Base-by-base conservation (phyloP, 2,113 vertebrate genomes). In the Gulo gulo region DNA sequence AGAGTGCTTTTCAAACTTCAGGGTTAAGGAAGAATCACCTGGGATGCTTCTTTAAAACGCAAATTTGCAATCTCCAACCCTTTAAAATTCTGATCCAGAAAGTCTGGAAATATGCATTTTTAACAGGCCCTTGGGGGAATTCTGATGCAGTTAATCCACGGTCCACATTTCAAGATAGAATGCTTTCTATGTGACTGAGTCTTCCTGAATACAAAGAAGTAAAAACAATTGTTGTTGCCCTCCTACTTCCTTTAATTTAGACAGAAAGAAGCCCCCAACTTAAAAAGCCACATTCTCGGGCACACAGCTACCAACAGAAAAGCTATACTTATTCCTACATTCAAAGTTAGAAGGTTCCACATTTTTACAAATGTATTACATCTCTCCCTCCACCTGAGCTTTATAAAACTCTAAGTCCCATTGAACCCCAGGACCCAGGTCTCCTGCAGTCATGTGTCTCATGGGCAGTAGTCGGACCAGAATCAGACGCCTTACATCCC, bases 1-100 rank as follows among this genome's bases (percentile, higher is more conserved):
- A 18, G 26, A 50, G 0, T 23, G 11, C 29, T 84, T 80, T 80
- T 61, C 74, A 84, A 59, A 65, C 42, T 34, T 85, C 69, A n/a
- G 6, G 4, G 3, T 76, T 13, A 21, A 13, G 45, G 13, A 34
- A 57, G 10, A 65, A 45, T 73, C 50, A 14, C 57, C 52, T 31
- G n/a, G 20, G 24, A n/a, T 36, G 16, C n/a, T 52, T 86, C 34
- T 69, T 36, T 23, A 69, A 92, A 74, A 69, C 61, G 24, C 20
- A 52, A 55, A 65, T 59, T 88, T 67, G 23, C 45, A 42, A 93
- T 47, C 31, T 36, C 52, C 20, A 52, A 23, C 15, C 5, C 86
- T 92, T 92, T 86, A 87, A 36, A 79, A 97, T 74, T 69, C 74
- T 50, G 14, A 94, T 20, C 69, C 78, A 74, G 34, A 80, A 92